phyloP scores from a whole-genome alignment of 2,113 vertebrate genomes.

The Marmota flaviventris region DNA sequence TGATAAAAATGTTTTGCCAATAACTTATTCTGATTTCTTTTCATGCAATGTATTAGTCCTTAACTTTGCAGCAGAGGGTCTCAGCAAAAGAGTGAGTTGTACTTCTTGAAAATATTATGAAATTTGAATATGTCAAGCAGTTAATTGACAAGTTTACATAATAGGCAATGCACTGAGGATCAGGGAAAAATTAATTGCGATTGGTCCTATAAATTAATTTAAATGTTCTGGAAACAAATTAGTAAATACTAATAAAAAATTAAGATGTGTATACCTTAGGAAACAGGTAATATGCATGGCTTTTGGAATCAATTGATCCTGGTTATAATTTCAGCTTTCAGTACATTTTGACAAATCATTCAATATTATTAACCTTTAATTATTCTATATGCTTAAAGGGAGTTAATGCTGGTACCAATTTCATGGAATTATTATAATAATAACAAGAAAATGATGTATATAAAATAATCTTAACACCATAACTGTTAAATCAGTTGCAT shows the following conservation, averaged over 20 bases:
- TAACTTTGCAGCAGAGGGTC: background rate
- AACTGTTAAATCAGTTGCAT: background rate
- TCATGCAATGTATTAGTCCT: background rate
- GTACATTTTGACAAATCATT: background rate
- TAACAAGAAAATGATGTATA: background rate
- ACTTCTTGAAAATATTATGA: background rate
- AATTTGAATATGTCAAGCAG: background rate
- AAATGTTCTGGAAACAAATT: background rate
- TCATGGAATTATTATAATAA: background rate
- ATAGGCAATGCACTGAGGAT: background rate
- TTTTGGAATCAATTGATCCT: background rate
- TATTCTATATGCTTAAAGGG: background rate
- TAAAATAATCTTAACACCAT: background rate
- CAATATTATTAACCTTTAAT: background rate
- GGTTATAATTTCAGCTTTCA: slow-evolving; percentile 9
- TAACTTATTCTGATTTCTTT: slow-evolving; percentile 36
- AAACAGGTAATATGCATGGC: background rate
- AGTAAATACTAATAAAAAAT: background rate
- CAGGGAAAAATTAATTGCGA: background rate
- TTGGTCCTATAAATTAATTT: background rate
- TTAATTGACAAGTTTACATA: background rate
- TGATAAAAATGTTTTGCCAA: slow-evolving; percentile 32
- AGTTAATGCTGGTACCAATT: background rate
- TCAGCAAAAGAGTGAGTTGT: background rate
- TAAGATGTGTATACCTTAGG: background rate